Evolutionary conservation across 2,888 invertebrate genomes (phyloP).

Genomic region (Cerastis leucographa): DNA sequence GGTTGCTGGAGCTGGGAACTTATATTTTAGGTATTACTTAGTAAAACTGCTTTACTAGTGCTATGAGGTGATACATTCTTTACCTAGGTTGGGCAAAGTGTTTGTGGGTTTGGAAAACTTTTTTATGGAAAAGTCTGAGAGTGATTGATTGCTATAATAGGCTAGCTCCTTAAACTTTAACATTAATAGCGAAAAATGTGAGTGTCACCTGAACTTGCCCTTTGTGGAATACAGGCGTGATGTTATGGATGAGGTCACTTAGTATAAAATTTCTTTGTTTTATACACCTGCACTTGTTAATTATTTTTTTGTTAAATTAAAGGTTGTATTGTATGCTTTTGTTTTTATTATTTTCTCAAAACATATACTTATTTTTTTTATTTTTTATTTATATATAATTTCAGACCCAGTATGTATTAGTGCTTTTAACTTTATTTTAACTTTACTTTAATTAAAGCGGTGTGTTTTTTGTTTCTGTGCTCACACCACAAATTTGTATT

Average conservation of each 20-base stretch:
- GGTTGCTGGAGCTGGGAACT: not conserved
- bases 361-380: no score
- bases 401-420: no score
- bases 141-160: not conserved
- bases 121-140: not conserved
- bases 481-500: no score
- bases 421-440: no score
- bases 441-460: no score
- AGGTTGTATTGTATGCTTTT: no score
- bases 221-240: not conserved
- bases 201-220: not conserved
- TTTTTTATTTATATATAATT: no score
- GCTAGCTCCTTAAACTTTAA: not conserved
- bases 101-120: not conserved
- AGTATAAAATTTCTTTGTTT: not conserved
- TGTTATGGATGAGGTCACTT: no score
- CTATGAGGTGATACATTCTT: not conserved
- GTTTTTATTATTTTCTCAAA: no score
- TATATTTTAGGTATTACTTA: conserved; percentile 1
- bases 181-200: not conserved
- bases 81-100: not conserved
- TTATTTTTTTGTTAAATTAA: no score
- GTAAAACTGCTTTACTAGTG: not conserved
- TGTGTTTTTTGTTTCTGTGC: no score
- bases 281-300: no score